Conservation (phyloP, 2,888 invertebrate species). For the Mellilla xanthometata region DNA sequence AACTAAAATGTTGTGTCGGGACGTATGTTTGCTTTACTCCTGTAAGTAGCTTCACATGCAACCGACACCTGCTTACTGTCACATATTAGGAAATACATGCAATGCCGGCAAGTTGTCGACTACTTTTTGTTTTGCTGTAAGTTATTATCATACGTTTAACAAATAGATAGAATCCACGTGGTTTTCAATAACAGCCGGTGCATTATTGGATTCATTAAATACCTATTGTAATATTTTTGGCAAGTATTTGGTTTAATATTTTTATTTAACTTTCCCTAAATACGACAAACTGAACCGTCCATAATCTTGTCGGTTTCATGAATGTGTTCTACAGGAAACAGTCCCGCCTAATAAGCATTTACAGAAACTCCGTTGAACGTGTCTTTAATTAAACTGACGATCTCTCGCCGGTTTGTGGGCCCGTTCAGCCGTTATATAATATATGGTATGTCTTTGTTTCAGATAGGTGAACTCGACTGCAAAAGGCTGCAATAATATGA, state of each 20-base stretch:
- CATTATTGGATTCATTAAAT: no score
- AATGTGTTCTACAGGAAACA: slow-evolving; percentile 2
- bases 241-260: no score
- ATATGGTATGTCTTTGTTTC: slow-evolving; percentile 59
- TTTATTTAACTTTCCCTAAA: no score
- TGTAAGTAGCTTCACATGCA: slow-evolving; percentile 22
- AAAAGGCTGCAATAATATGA: slow-evolving; percentile 40
- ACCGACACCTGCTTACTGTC: slow-evolving; percentile 22
- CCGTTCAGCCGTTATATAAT: slow-evolving; percentile 15
- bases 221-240: no score
- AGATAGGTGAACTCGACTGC: slow-evolving; percentile 44
- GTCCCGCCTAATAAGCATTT: slow-evolving; percentile 19
- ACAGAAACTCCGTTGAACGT: slow-evolving; percentile 24
- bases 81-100: not conserved
- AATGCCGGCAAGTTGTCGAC: no score
- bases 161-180: no score
- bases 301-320: slow-evolving; percentile 1
- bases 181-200: no score
- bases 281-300: slow-evolving; percentile 1
- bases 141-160: no score
- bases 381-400: slow-evolving; percentile 30
- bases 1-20: slow-evolving; percentile 63
- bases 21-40: slow-evolving; percentile 32
- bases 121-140: no score
- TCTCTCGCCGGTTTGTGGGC: slow-evolving; percentile 2